Evolutionary conservation across 2,113 vertebrate species (phyloP), one percentile per base, ranked within the genome.

Genomic region (Sciurus niger): DNA sequence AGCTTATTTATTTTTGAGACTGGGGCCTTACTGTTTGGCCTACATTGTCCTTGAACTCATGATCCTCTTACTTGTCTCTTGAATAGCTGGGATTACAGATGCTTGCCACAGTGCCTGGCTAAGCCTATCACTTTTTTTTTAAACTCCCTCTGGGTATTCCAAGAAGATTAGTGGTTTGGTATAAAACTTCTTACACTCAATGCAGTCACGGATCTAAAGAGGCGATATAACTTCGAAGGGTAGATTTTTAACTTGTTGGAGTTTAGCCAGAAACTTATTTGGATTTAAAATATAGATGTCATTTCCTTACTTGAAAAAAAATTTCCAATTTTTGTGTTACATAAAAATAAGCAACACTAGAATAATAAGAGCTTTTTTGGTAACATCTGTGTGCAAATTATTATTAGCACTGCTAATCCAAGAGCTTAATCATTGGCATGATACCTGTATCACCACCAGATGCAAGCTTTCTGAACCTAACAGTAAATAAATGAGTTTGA

Each of bases 331-430:
- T 96, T 95, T 92, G 70, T 94, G 90, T 95, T 95, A 85, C 80
- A 96, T 93, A 97, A 97, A 97, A 98, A 97, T 93, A 97, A 97
- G 84, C 68, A 92, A 74, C 93, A 92, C 80, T 94, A 96, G 92
- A 96, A 96, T 96, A 97, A 96, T 67, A 90, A 85, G 84, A 96
- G 93, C 51, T 97, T 80, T 92, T 97, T 95, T 95, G 88, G 74
- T 97, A 97, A 97, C 97, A 98, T 98, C 98, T 98, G 96, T 97
- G 97, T 96, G 90, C 72, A 97, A 96, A 98, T 97, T 97, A 98
- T 98, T 98, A 97, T 98, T 98, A 98, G 97, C 95, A 84, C 34
- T 95, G 90, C 97, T 97, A 97, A 97, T 97, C 96, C 95, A 95
- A 92, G 92, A 96, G 55, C 86, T 95, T 96, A 97, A 96, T 95